Conservation (phyloP, 2,888 invertebrate genomes). For the Micoletzkya japonica region DNA sequence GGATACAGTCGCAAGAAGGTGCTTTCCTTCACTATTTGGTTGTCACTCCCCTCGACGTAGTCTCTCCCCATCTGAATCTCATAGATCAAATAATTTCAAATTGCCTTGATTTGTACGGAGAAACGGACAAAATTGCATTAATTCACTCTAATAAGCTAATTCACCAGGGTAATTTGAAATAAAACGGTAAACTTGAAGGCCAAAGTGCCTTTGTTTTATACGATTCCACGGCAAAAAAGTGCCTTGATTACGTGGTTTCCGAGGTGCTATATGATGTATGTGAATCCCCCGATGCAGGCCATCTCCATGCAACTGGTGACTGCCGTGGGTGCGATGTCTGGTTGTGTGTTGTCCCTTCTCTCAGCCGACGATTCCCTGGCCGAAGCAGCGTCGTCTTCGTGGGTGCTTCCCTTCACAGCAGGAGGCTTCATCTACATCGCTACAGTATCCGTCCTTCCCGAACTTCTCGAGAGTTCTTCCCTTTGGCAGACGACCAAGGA, state of each 20-base stretch:
- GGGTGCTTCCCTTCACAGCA: constrained; percentile 83
- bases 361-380: constrained; percentile 52
- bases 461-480: constrained; percentile 79
- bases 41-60: too few species aligned
- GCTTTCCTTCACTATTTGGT: constrained; percentile 30
- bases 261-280: too few species aligned
- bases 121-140: too few species aligned
- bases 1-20: constrained; percentile 87
- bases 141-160: too few species aligned
- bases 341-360: constrained; percentile 67
- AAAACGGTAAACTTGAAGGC: too few species aligned
- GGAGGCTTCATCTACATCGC: constrained; percentile 97
- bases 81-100: too few species aligned
- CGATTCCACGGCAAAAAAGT: too few species aligned
- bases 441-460: constrained; percentile 96
- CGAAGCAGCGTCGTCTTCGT: constrained; percentile 75
- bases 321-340: constrained; percentile 89
- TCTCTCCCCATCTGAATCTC: too few species aligned
- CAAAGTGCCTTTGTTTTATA: too few species aligned
- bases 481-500: constrained; percentile 58
- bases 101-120: too few species aligned
- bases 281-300: constrained; percentile 73
- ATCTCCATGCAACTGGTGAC: constrained; percentile 91
- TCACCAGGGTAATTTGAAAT: too few species aligned
- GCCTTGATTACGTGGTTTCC: too few species aligned